Percentiles rank a stretch among this genome's conserved stretches.
phyloP scores from a whole-genome alignment of 2,113 vertebrate species.

The Ptychochromis oligacanthus region DNA sequence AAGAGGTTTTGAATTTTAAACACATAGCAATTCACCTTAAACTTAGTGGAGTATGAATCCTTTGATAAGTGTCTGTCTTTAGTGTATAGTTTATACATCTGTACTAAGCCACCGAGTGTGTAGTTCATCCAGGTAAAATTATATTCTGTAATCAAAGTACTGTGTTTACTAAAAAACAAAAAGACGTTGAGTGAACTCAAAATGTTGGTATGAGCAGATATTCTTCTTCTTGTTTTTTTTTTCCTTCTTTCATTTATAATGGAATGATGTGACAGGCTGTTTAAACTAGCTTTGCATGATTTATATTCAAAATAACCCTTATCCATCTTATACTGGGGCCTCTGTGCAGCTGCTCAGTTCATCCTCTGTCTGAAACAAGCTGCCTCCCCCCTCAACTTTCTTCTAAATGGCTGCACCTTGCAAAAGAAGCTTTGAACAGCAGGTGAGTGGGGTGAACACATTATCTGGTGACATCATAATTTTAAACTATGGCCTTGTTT shows the following conservation, averaged over 20 bases:
- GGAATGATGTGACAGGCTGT: background rate
- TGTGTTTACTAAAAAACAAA: background rate
- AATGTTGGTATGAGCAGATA: background rate
- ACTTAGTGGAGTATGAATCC: background rate
- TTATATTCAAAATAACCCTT: background rate
- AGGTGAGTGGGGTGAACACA: background rate
- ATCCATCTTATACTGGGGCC: background rate
- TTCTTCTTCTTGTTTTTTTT: background rate
- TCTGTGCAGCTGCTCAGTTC: background rate
- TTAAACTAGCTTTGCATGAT: background rate
- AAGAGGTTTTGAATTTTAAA: slow-evolving; percentile 32
- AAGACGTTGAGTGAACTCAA: background rate
- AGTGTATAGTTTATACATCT: background rate
- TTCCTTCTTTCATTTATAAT: background rate
- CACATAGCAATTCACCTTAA: slow-evolving; percentile 22
- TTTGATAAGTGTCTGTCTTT: slow-evolving; percentile 24
- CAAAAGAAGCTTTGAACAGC: background rate
- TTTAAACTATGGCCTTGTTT: background rate
- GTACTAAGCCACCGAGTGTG: background rate
- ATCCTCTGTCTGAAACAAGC: background rate
- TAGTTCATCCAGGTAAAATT: background rate
- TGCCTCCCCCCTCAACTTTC: background rate
- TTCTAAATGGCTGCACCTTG: background rate
- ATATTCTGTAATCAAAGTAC: background rate
- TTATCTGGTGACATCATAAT: background rate